phyloP scores from a whole-genome alignment of 2,113 vertebrate genomes.

The Chaetops frenatus region DNA sequence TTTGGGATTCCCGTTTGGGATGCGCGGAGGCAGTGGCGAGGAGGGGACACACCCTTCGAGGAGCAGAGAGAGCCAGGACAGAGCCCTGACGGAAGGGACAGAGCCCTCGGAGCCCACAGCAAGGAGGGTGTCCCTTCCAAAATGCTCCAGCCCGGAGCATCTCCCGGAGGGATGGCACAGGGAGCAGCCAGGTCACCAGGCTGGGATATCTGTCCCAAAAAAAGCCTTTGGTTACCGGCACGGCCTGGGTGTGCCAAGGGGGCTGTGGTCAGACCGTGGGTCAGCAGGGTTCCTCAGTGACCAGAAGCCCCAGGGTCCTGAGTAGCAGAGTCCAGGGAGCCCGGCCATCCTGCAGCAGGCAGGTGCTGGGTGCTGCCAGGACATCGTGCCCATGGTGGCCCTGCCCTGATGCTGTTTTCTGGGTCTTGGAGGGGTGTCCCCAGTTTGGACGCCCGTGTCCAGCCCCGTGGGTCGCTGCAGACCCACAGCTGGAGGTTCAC shows the following conservation, averaged over 20 bases:
- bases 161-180: background rate
- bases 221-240: no score
- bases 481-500: background rate
- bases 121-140: background rate
- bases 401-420: background rate
- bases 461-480: fast-evolving
- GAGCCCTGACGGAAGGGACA: background rate
- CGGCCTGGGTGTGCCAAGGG: background rate
- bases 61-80: background rate
- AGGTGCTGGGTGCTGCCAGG: background rate
- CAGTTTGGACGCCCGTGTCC: background rate
- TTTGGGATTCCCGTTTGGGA: background rate
- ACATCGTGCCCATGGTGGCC: background rate
- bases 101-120: background rate
- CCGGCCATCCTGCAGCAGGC: fast-evolving
- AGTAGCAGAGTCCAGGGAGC: background rate
- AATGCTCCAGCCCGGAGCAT: background rate
- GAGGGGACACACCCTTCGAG: background rate
- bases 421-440: background rate
- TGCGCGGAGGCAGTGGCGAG: fast-evolving
- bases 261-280: fast-evolving
- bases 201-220: background rate
- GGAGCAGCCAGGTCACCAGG: background rate
- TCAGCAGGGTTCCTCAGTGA: background rate
- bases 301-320: background rate